Evolutionary conservation across 92 coral and sea anemone genomes (phyloP).

Genomic region (Paramuricea clavata): DNA sequence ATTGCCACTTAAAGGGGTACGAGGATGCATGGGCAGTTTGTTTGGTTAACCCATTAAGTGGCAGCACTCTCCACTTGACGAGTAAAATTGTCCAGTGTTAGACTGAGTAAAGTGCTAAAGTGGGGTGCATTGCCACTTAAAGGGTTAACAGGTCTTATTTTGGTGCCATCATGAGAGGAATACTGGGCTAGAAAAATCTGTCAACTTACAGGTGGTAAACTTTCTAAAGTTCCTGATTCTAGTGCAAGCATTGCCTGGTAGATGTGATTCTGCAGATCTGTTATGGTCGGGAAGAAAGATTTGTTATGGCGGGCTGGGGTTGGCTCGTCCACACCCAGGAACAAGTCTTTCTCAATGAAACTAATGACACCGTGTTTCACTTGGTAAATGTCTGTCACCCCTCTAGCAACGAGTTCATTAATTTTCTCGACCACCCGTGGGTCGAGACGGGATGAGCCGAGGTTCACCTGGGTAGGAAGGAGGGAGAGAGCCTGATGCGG

Average conservation of each 20-base stretch:
- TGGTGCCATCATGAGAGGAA: too few relatives aligned
- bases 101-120: too few relatives aligned
- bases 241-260: constrained; percentile 92
- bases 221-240: constrained; percentile 82
- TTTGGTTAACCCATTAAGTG: too few relatives aligned
- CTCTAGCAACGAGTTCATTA: constrained; percentile 95
- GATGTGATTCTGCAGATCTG: constrained; percentile 96
- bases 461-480: neutral
- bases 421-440: constrained; percentile 87
- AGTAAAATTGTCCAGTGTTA: too few relatives aligned
- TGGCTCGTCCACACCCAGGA: constrained; percentile 60
- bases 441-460: constrained; percentile 79
- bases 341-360: constrained; percentile 91
- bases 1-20: too few relatives aligned
- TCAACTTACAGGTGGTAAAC: constrained; percentile 95
- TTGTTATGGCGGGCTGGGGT: constrained; percentile 95
- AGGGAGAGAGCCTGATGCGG: constrained; percentile 58
- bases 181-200: too few relatives aligned
- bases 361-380: constrained; percentile 96
- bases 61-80: too few relatives aligned
- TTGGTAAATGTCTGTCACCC: constrained; percentile 88
- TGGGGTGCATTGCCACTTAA: too few relatives aligned
- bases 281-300: constrained; percentile 94
- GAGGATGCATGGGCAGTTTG: too few relatives aligned
- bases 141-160: too few relatives aligned